phyloP scores from a whole-genome alignment of 2,113 vertebrate genomes.

The Todiramphus chloris region DNA sequence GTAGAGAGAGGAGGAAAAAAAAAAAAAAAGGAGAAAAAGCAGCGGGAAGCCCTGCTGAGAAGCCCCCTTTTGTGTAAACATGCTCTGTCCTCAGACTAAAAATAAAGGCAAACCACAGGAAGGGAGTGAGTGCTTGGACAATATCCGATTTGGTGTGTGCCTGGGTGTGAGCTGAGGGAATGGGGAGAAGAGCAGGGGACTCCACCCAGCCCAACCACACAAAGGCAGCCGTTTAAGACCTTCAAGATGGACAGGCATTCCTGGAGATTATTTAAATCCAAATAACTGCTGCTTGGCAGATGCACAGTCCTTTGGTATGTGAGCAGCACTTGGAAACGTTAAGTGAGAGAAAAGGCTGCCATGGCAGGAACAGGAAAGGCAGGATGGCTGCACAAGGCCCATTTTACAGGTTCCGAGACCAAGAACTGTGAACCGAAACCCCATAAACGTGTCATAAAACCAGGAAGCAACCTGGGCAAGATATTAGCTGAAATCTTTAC shows the following conservation, averaged over 20 bases:
- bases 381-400: background rate
- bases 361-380: background rate
- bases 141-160: slow-evolving; percentile 60
- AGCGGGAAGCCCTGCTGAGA: slow-evolving; percentile 37
- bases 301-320: background rate
- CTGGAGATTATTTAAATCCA: slow-evolving; percentile 45
- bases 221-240: slow-evolving; percentile 35
- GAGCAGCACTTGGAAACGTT: background rate
- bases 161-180: slow-evolving; percentile 60
- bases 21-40: background rate
- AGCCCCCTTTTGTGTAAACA: slow-evolving; percentile 69
- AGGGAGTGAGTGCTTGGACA: slow-evolving; percentile 72
- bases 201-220: slow-evolving; percentile 64
- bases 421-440: background rate
- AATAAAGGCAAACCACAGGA: slow-evolving; percentile 73
- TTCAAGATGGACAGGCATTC: slow-evolving; percentile 57
- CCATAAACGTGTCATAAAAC: background rate
- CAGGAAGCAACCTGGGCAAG: background rate
- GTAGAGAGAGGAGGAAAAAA: background rate
- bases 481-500: background rate
- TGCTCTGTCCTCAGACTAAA: slow-evolving; percentile 58
- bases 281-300: slow-evolving; percentile 53
- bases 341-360: background rate
- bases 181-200: slow-evolving; percentile 45
- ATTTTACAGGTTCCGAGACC: background rate